phyloP scores from a whole-genome alignment of 1,140 invertebrate species.

The Sipha flava region DNA sequence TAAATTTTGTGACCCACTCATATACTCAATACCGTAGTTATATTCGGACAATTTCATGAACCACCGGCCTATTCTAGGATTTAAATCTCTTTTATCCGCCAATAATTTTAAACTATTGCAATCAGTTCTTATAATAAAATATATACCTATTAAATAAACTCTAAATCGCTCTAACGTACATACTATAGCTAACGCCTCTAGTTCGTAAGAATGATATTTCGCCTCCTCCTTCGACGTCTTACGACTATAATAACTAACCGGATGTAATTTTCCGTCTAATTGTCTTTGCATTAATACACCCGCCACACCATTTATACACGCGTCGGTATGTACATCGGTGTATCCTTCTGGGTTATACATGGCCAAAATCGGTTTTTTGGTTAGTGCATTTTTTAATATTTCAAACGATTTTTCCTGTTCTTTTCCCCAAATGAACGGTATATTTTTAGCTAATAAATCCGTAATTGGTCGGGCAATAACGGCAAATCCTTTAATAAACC shows the following conservation, averaged over 20 bases:
- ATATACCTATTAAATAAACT: neutral
- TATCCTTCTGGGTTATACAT: neutral
- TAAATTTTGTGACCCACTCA: neutral
- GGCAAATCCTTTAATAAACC: constrained; percentile 38
- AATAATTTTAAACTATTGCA: neutral
- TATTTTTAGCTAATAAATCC: too few relatives aligned
- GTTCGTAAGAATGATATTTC: neutral
- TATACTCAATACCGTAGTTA: neutral
- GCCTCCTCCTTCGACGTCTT: neutral
- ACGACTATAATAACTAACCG: too few relatives aligned
- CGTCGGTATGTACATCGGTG: constrained; percentile 38
- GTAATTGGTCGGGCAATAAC: too few relatives aligned
- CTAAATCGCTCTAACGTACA: neutral
- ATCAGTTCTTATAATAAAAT: neutral
- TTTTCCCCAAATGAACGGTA: neutral
- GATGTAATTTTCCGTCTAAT: too few relatives aligned
- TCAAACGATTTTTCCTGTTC: neutral
- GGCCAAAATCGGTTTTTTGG: neutral
- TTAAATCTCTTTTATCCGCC: neutral
- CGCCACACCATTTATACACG: neutral
- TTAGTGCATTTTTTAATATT: neutral
- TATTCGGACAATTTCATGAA: neutral
- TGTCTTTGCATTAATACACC: too few relatives aligned
- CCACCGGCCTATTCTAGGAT: neutral
- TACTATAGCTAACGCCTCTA: neutral